These are phyloP conservation scores for Nomada ruficornis DNA, from an alignment of 2,888 invertebrate species.

Conservation along the genomic window DNA sequence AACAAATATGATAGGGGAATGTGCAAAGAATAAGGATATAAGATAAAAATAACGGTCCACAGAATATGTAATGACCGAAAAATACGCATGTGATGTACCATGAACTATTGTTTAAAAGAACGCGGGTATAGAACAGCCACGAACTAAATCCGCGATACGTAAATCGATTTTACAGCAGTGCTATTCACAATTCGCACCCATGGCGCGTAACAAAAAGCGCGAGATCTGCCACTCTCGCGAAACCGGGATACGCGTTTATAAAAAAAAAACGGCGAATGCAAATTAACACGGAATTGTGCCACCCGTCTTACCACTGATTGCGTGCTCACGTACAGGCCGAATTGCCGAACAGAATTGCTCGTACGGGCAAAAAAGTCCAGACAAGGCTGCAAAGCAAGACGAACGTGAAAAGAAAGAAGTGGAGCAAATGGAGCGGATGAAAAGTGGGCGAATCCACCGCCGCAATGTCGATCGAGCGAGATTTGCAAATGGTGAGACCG, in stretches of 20 bases:
- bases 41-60: background rate
- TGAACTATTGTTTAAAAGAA: background rate
- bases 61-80: no score
- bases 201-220: background rate
- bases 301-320: conserved; percentile 49
- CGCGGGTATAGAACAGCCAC: background rate
- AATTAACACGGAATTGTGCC: conserved; percentile 36
- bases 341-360: conserved; percentile 54
- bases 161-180: background rate
- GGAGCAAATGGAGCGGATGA: conserved; percentile 47
- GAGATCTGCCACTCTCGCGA: background rate
- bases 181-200: background rate
- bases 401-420: conserved; percentile 31
- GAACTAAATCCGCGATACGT: no score
- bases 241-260: background rate
- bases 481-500: conserved; percentile 48
- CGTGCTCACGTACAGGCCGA: conserved; percentile 56
- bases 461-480: conserved; percentile 45
- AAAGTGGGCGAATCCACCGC: conserved; percentile 40
- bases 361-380: conserved; percentile 46
- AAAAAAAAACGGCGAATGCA: conserved; percentile 6
- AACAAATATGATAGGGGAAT: background rate
- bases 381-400: conserved; percentile 53
- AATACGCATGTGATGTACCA: background rate
- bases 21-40: background rate